Evolutionary conservation across 2,797 vertebrate genomes (phyloP), one percentile per base, ranked within the genome.

Genomic region (Spatula clypeata): DNA sequence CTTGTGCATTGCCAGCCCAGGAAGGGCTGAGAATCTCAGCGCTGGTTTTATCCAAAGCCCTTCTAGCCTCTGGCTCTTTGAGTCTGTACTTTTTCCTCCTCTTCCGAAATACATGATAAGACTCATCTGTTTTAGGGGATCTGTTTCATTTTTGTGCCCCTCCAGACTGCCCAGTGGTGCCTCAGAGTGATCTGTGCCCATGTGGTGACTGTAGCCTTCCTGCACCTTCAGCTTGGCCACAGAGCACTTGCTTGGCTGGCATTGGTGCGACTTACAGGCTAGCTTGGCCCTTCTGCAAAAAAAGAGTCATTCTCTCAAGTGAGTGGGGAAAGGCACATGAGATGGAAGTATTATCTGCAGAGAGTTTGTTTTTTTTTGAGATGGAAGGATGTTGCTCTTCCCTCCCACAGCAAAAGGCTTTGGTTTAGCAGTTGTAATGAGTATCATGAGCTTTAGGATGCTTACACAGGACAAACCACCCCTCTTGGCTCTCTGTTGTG

Each of bases 141-240:
- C 49, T 4, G 2, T 38, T 79, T 70, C 2, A 14, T 72, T 53
- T 31, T 45, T 62, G 32, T 57, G 70, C 42, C 61, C 79, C 32
- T 51, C 31, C 34, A 11, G 58, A 71, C 44, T 79, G 69, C 45
- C 34, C 38, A 0, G 85, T 16, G 32, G 3, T 44, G 71, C 58
- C 71, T 23, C 1, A 0, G 40, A 0, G 42, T 13, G 4, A 1
- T 2, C 34, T 6, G 3, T 27, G 3, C 1, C 8, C 2, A 5
- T 0, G 6, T 49, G 1, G 18, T 34, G 73, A 47, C 40, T 9
- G 47, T 53, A 65, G 51, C 1, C 1, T 60, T 32, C 44, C 81
- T 34, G n/a, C 0, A 2, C 31, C 9, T 74, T 66, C 84, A 49
- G 47, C 83, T 81, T 9, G 29, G 0, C 70, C 6, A 31, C 69